phyloP scores from a whole-genome alignment of 2,888 invertebrate genomes.

The Drosophila robusta region DNA sequence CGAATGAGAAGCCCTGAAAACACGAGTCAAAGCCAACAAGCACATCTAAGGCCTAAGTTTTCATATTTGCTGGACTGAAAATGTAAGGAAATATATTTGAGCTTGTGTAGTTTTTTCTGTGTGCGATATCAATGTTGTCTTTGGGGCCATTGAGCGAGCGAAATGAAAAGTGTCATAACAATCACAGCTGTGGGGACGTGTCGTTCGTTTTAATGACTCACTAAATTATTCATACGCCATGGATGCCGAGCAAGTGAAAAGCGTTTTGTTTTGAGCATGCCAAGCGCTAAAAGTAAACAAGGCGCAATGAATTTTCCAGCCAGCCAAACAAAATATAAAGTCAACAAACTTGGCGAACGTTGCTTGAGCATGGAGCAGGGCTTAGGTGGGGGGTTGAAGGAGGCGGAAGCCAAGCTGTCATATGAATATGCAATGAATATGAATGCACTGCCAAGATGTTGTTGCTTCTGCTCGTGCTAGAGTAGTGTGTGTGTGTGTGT shows the following conservation, averaged over 20 bases:
- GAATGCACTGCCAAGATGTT: constrained; percentile 79
- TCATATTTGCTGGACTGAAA: constrained; percentile 36
- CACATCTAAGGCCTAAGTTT: constrained; percentile 22
- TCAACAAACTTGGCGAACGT: constrained; percentile 74
- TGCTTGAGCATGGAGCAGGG: constrained; percentile 43
- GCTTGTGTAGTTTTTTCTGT: constrained; percentile 9
- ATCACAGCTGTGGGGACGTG: constrained; percentile 62
- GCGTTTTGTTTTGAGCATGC: constrained; percentile 79
- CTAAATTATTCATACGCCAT: constrained; percentile 81
- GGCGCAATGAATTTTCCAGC: constrained; percentile 75
- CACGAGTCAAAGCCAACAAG: neutral
- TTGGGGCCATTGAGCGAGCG: constrained; percentile 58
- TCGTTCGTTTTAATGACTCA: constrained; percentile 74
- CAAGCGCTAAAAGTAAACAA: constrained; percentile 79
- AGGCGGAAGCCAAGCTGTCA: constrained; percentile 53
- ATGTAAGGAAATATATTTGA: constrained; percentile 17
- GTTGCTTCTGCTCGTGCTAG: constrained; percentile 32
- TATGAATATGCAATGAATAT: constrained; percentile 79
- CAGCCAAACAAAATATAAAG: constrained; percentile 81
- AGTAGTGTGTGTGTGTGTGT: constrained; percentile 4
- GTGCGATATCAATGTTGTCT: constrained; percentile 43
- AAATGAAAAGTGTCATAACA: constrained; percentile 80
- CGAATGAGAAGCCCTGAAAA: constrained; percentile 16
- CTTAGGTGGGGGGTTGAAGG: neutral
- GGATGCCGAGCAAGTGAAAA: constrained; percentile 70